phyloP scores from a whole-genome alignment of 1,140 invertebrate species.

The Bombus terrestris region DNA sequence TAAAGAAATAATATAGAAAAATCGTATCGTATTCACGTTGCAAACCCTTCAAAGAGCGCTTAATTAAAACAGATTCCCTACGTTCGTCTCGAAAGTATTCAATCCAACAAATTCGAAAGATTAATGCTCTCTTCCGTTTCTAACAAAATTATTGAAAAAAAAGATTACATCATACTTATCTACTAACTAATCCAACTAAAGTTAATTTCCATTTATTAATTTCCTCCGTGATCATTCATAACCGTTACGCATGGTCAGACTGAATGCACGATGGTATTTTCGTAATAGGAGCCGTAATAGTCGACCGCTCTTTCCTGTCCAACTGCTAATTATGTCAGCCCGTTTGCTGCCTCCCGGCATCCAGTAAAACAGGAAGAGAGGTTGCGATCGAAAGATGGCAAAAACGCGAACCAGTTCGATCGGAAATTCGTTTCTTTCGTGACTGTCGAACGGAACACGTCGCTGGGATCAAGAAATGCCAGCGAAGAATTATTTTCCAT shows the following conservation, averaged over 20 bases:
- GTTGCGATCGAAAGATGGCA: not conserved
- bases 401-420: slow-evolving; percentile 38
- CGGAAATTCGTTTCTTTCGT: not conserved
- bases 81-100: too few species aligned
- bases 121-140: too few species aligned
- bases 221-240: not conserved
- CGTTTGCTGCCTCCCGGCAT: not conserved
- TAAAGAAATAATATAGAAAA: too few species aligned
- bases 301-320: not conserved
- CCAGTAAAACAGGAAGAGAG: slow-evolving; percentile 29
- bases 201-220: not conserved
- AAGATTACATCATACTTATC: too few species aligned
- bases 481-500: not conserved
- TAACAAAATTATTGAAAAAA: too few species aligned
- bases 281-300: slow-evolving; percentile 15
- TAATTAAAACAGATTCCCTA: too few species aligned
- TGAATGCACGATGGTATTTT: slow-evolving; percentile 11
- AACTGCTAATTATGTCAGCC: slow-evolving; percentile 26
- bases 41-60: too few species aligned
- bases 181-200: not conserved
- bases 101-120: too few species aligned
- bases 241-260: slow-evolving; percentile 14
- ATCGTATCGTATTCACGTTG: too few species aligned
- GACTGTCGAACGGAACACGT: not conserved
- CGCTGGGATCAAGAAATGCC: not conserved